Conservation (phyloP, 1,140 invertebrate genomes). For the Caenorhabditis elegans region DNA sequence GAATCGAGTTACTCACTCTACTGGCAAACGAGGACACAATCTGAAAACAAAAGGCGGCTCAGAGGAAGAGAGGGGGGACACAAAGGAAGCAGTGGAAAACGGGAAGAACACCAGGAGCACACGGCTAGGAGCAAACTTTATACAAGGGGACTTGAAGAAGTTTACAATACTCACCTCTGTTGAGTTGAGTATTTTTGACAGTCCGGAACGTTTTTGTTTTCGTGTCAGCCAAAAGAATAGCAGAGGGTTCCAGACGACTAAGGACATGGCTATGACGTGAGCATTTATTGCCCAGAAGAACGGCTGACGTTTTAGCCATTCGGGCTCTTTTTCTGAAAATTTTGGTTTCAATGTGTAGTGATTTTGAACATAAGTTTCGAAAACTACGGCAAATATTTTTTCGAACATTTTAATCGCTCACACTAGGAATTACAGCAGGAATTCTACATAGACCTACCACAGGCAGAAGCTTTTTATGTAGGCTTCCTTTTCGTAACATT, state of each 20-base stretch:
- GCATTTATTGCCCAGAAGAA: slow-evolving; percentile 63
- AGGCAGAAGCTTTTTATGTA: no score
- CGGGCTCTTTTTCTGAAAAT: slow-evolving; percentile 59
- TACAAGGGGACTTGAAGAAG: neutral
- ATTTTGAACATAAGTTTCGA: neutral
- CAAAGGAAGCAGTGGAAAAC: neutral
- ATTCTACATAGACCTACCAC: no score
- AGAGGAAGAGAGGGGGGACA: neutral
- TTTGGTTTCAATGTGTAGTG: neutral
- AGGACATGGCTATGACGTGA: slow-evolving; percentile 63
- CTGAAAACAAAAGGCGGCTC: neutral
- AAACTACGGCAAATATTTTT: slow-evolving; percentile 22
- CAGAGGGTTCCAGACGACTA: slow-evolving; percentile 64
- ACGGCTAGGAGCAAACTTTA: neutral
- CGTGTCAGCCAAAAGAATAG: slow-evolving; percentile 66
- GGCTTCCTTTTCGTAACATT: no score
- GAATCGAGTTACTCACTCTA: slow-evolving; percentile 12
- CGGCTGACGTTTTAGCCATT: slow-evolving; percentile 57
- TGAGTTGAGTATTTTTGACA: slow-evolving; percentile 59
- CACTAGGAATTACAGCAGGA: no score
- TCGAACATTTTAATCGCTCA: no score
- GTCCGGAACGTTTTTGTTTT: slow-evolving; percentile 59
- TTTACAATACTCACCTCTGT: slow-evolving; percentile 50
- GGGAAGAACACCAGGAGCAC: neutral
- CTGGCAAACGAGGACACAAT: slow-evolving; percentile 35